These are phyloP conservation scores for Drosophila aldrichi DNA, from an alignment of 2,888 invertebrate species.

Conservation along the genomic window DNA sequence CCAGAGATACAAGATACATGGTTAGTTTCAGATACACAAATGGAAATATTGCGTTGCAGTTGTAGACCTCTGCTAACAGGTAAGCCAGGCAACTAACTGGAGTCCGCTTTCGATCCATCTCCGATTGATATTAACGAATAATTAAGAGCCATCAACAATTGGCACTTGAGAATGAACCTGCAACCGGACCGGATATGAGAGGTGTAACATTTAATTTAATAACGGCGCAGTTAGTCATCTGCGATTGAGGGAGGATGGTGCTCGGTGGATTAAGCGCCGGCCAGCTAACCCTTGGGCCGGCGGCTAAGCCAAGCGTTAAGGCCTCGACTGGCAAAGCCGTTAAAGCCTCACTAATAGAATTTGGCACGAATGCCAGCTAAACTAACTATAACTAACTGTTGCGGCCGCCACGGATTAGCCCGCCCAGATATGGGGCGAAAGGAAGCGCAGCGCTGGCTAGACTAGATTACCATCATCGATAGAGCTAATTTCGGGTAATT, in stretches of 20 bases:
- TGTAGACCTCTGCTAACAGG: neutral
- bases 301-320: constrained; percentile 71
- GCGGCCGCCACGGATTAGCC: constrained; percentile 38
- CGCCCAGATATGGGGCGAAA: neutral
- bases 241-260: constrained; percentile 13
- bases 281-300: constrained; percentile 28
- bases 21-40: neutral
- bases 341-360: constrained; percentile 60
- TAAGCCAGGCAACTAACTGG: too few relatives aligned
- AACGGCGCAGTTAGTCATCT: constrained; percentile 39
- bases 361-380: constrained; percentile 59
- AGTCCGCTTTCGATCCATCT: too few relatives aligned
- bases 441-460: constrained; percentile 17
- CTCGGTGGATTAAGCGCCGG: constrained; percentile 67
- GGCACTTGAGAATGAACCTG: neutral
- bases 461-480: constrained; percentile 42
- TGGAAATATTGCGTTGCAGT: neutral
- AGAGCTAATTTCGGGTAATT: constrained; percentile 57
- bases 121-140: neutral
- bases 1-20: too few relatives aligned
- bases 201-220: constrained; percentile 69
- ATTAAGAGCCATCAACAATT: neutral
- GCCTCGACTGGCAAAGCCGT: constrained; percentile 18
- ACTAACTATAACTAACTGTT: constrained; percentile 17
- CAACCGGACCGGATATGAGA: constrained; percentile 7